phyloP scores from a whole-genome alignment of 2,888 invertebrate species.

The Megalurothrips usitatus region DNA sequence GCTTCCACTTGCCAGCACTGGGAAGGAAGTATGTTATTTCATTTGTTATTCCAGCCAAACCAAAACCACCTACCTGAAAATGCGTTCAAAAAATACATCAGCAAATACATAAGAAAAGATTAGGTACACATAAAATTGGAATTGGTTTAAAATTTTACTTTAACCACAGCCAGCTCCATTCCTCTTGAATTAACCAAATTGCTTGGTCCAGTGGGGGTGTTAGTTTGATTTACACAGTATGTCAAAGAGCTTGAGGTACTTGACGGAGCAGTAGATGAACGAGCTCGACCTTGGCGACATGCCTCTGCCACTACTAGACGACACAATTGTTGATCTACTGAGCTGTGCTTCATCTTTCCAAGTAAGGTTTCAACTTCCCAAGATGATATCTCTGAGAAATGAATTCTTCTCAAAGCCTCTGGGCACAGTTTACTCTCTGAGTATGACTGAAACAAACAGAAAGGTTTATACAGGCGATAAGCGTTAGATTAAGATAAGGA shows the following conservation, averaged over 20 bases:
- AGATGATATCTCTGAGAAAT: conserved; percentile 49
- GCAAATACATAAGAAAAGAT: background rate
- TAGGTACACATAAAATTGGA: background rate
- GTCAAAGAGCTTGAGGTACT: background rate
- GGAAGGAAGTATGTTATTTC: conserved; percentile 62
- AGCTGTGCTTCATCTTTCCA: conserved; percentile 35
- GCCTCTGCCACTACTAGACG: conserved; percentile 46
- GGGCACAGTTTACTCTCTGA: conserved; percentile 46
- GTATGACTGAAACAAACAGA: conserved; percentile 42
- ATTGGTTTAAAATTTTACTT: conserved; percentile 42
- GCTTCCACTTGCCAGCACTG: conserved; percentile 56
- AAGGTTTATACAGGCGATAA: conserved; percentile 33
- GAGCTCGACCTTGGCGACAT: conserved; percentile 41
- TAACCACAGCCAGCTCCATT: conserved; percentile 63
- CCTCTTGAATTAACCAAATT: conserved; percentile 59
- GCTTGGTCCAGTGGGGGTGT: conserved; percentile 35
- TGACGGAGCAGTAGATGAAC: conserved; percentile 8
- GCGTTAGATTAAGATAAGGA: conserved; percentile 42
- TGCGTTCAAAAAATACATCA: conserved; percentile 1
- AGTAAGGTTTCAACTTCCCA: conserved; percentile 43
- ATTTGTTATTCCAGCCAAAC: conserved; percentile 61
- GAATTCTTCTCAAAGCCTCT: conserved; percentile 49
- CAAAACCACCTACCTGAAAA: conserved; percentile 58
- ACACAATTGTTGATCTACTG: conserved; percentile 44
- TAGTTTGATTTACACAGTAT: conserved; percentile 30